Evolutionary conservation across 2,113 vertebrate genomes (phyloP), one percentile per base, ranked within the genome.

Genomic region (Tenrec ecaudatus): DNA sequence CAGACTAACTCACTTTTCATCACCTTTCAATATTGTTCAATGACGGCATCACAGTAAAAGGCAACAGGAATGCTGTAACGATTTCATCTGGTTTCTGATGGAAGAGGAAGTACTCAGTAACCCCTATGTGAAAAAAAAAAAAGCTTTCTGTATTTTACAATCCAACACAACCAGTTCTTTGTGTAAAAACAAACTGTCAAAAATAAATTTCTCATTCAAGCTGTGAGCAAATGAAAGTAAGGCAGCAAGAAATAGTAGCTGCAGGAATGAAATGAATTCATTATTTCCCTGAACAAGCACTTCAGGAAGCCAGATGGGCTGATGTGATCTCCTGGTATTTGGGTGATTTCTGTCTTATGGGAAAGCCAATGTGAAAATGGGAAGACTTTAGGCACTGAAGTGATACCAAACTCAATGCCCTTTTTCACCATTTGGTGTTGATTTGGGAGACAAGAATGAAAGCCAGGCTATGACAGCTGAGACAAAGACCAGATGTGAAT

Each of bases 141-240:
- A 88, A 68, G 23, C 91, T 92, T 92, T 89, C 10, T 40, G 23
- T 81, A 40, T 92, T 97, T 95, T 89, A 66, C 6, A 95, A n/a
- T 82, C 75, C 80, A 93, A 15, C 27, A 31, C 8, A 66, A 85
- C 43, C 64, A 73, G 23, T 25, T 92, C 76, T 57, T 92, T 66
- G 27, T 86, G 58, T 82, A 92, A 91, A n/a, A 95, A 87, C 71
- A 89, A 90, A 89, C 92, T 92, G 92, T 96, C 89, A 94, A 89
- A 97, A 96, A 91, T 91, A 95, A 94, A 91, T 82, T 85, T 91
- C 64, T 95, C 86, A 91, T 78, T 94, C 87, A 94, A 58, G 88
- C 87, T 85, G 84, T 86, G 96, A 95, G 60, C 58, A 92, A 90
- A 64, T 77, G 64, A 95, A 95, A 92, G 89, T 75, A 86, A 82